Percentiles rank a stretch among this genome's conserved stretches.
Evolutionary conservation across 2,888 invertebrate genomes (phyloP).

Genomic region (Leptinotarsa rubiginosa): DNA sequence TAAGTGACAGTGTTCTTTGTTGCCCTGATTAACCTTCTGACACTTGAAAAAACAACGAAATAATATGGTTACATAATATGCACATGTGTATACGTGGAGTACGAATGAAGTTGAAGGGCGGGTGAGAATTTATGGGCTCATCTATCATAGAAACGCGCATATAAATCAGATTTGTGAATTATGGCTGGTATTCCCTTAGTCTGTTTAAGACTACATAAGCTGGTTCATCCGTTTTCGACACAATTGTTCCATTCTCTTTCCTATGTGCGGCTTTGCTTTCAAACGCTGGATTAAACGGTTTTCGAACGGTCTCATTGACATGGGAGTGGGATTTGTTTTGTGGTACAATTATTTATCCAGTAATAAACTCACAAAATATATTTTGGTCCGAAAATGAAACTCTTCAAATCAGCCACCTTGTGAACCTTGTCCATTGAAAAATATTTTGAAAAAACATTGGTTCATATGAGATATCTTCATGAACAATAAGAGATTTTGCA

Average conservation of each 20-base stretch:
- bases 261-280: conserved; percentile 38
- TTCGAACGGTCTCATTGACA: conserved; percentile 24
- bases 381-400: too few relatives aligned
- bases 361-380: too few relatives aligned
- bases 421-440: too few relatives aligned
- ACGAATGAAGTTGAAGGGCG: conserved; percentile 49
- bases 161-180: conserved; percentile 58
- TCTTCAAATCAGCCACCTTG: too few relatives aligned
- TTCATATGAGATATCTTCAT: too few relatives aligned
- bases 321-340: background rate
- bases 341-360: background rate
- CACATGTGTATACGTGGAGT: conserved; percentile 40
- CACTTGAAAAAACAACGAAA: conserved; percentile 9
- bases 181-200: conserved; percentile 55
- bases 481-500: too few relatives aligned
- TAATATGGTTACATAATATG: background rate
- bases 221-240: conserved; percentile 57
- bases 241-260: conserved; percentile 53
- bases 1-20: background rate
- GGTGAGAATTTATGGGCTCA: conserved; percentile 56
- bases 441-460: too few relatives aligned
- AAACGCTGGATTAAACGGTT: conserved; percentile 41
- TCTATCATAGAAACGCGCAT: conserved; percentile 57
- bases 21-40: background rate
- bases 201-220: conserved; percentile 59